phyloP scores from a whole-genome alignment of 2,888 invertebrate genomes.

The Melinaea menophilus region DNA sequence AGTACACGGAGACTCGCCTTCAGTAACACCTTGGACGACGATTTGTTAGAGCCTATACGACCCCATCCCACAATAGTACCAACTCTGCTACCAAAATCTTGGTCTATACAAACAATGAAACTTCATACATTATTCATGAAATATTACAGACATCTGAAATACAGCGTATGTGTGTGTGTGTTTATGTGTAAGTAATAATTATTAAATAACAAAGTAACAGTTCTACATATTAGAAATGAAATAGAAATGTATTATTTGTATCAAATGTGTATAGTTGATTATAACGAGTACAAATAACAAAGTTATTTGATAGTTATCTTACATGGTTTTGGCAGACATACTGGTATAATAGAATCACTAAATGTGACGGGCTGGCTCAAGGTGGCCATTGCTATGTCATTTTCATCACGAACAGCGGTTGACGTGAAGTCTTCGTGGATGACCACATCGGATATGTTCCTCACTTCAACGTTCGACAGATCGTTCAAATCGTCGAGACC shows the following conservation, averaged over 20 bases:
- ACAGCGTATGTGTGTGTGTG: too few species aligned
- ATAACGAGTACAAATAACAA: too few species aligned
- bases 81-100: conserved; percentile 58
- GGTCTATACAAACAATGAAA: conserved; percentile 42
- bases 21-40: conserved; percentile 65
- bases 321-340: conserved; percentile 75
- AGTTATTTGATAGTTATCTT: conserved; percentile 16
- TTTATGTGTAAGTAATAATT: background rate
- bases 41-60: conserved; percentile 59
- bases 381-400: conserved; percentile 78
- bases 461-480: conserved; percentile 49
- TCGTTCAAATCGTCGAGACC: conserved; percentile 69
- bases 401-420: conserved; percentile 71
- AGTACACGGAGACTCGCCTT: conserved; percentile 70
- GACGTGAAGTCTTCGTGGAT: conserved; percentile 73
- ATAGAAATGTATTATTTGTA: too few species aligned
- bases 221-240: too few species aligned
- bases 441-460: conserved; percentile 54
- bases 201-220: too few species aligned
- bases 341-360: conserved; percentile 62
- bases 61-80: conserved; percentile 79
- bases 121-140: too few species aligned
- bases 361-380: conserved; percentile 64
- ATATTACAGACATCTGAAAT: too few species aligned
- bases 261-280: too few species aligned